Base-by-base conservation (phyloP, 2,113 vertebrate genomes). In the Saguinus imperator region DNA sequence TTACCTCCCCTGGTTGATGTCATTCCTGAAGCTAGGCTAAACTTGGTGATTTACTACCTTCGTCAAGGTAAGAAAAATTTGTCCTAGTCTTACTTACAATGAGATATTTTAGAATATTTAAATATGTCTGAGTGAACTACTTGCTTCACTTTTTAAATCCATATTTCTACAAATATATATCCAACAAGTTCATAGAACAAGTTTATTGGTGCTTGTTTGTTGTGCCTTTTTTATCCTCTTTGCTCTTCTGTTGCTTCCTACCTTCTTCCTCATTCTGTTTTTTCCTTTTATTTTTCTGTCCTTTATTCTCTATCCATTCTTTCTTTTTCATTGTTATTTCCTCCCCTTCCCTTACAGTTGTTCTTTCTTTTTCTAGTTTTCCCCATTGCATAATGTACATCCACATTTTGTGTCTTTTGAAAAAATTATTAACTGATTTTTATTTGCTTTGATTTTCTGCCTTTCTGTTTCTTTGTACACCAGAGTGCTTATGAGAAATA, bases 41-140 rank as follows among this genome's bases (percentile, higher is more conserved):
- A 99, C 98, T 98, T 99, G 95, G 99, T 99, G 97, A 99, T 99
- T 98, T 99, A 99, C 98, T 99, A 99, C 97, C 99, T 99, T 84
- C 99, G 99, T 91, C 99, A 99, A 99, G 99, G 99, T 99, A 97
- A 97, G 97, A 43, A 92, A 95, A 84, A 25, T 48, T 66, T 68
- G 48, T 97, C 87, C 87, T 75, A 16, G 20, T 96, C 75, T 98
- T 94, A 55, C 23, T 32, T 83, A 61, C 20, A 82, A 75, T 95
- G 80, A 82, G 75, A 52, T 73, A 37, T 91, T 96, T 91, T 55
- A 84, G n/a, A 92, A 58, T 70, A 73, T 70, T 91, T 66, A 79
- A 70, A 29, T 68, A 68, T 50, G 13, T 92, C 57, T 57, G n/a
- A 14, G 35, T 61, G 79, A 95, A 68, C 43, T 58, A 91, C 6